Percentiles rank a stretch among this genome's conserved stretches.
Evolutionary conservation across 2,113 vertebrate species (phyloP).

Genomic region (Gavia stellata): DNA sequence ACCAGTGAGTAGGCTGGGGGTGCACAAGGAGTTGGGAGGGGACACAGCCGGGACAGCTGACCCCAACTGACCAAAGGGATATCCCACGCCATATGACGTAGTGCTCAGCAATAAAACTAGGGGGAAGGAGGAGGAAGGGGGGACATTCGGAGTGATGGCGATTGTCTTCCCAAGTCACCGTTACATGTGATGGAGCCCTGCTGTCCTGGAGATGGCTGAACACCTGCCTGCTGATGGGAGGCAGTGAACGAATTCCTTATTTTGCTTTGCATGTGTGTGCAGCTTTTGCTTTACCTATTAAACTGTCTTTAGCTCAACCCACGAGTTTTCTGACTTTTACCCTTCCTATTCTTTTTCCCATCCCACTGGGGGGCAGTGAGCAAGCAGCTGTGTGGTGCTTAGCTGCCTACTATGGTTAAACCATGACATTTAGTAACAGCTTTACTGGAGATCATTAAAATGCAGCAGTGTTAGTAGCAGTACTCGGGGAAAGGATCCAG

Average conservation of each 20-base stretch:
- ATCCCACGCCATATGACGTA: accelerated
- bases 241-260: background rate
- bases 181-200: accelerated
- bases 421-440: background rate
- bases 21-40: background rate
- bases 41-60: background rate
- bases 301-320: background rate
- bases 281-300: background rate
- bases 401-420: background rate
- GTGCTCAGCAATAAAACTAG: background rate
- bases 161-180: background rate
- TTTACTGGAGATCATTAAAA: background rate
- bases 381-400: background rate
- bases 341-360: background rate
- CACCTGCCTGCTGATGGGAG: background rate
- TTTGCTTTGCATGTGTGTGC: background rate
- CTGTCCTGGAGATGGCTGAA: background rate
- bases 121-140: background rate
- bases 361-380: background rate
- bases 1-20: accelerated
- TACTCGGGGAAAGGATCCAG: background rate
- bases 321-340: background rate
- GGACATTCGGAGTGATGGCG: accelerated
- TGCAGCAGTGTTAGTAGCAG: background rate
- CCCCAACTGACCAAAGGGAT: background rate